A percentile compares a stretch with the other conserved stretches of the same genome.
These are phyloP conservation scores for Oscheius myriophilus DNA, from an alignment of 2,888 invertebrate genomes.

Conservation along the genomic window DNA sequence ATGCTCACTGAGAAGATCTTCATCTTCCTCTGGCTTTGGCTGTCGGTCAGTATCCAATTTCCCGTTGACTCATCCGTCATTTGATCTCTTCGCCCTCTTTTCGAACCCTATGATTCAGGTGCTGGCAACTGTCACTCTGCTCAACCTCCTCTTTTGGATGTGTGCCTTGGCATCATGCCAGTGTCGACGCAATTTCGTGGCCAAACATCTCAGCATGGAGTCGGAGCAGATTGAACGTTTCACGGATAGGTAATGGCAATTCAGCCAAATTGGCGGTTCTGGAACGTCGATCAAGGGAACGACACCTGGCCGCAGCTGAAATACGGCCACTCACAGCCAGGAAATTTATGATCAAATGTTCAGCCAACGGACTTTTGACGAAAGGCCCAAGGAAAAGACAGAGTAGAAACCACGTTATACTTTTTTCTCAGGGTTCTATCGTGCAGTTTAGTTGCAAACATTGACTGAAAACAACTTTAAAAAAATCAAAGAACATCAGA, in stretches of 20 bases:
- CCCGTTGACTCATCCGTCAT: background rate
- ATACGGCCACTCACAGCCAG: conserved; percentile 14
- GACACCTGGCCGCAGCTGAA: conserved; percentile 18
- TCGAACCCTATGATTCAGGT: conserved; percentile 41
- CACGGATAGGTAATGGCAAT: conserved; percentile 24
- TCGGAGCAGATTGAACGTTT: conserved; percentile 46
- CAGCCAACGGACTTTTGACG: background rate
- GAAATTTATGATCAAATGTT: background rate
- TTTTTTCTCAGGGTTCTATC: too few relatives aligned
- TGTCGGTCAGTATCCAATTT: conserved; percentile 40
- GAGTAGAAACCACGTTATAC: too few relatives aligned
- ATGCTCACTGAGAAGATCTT: conserved; percentile 71
- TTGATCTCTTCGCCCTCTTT: background rate
- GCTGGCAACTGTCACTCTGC: conserved; percentile 61
- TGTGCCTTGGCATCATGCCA: conserved; percentile 58
- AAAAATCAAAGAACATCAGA: too few relatives aligned
- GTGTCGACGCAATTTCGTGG: conserved; percentile 54
- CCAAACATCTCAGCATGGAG: conserved; percentile 54
- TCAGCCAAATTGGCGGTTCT: background rate
- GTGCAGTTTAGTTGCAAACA: too few relatives aligned
- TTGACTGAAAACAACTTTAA: too few relatives aligned
- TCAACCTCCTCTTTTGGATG: conserved; percentile 70
- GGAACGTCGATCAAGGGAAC: background rate
- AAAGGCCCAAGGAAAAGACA: conserved; percentile 10
- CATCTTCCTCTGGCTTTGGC: conserved; percentile 71